These are phyloP conservation scores for Phyllotis vaccarum DNA, from an alignment of 2,797 vertebrate genomes.

Conservation along the genomic window DNA sequence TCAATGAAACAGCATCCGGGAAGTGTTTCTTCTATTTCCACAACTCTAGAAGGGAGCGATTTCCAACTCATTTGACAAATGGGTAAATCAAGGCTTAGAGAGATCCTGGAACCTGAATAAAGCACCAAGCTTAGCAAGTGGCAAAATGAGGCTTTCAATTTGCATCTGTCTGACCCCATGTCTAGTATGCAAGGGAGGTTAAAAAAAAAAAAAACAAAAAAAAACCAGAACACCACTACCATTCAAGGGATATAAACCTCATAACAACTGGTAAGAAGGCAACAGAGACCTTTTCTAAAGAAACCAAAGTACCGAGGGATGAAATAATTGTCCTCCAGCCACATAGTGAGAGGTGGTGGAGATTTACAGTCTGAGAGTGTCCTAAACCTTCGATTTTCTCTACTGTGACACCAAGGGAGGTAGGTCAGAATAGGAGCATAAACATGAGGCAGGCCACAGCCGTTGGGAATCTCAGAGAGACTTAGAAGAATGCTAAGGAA, in stretches of 20 bases:
- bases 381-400: not conserved
- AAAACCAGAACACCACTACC: not conserved
- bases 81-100: not conserved
- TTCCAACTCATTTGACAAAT: not conserved
- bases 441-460: not conserved
- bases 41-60: not conserved
- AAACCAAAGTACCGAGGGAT: not conserved
- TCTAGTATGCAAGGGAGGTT: not conserved
- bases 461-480: not conserved
- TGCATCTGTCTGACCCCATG: not conserved
- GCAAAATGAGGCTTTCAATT: not conserved
- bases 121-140: not conserved
- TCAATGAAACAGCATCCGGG: not conserved
- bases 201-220: not conserved
- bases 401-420: fast-evolving
- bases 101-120: not conserved
- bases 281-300: not conserved
- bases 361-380: not conserved
- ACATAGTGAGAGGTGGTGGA: fast-evolving
- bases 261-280: not conserved
- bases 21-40: not conserved
- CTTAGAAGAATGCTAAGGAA: not conserved
- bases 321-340: not conserved
- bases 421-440: not conserved
- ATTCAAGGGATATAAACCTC: not conserved